A percentile compares a stretch with the other conserved stretches of the same genome.
Evolutionary conservation across 1,140 invertebrate genomes (phyloP).

Genomic region (Aphaenogaster floridana): DNA sequence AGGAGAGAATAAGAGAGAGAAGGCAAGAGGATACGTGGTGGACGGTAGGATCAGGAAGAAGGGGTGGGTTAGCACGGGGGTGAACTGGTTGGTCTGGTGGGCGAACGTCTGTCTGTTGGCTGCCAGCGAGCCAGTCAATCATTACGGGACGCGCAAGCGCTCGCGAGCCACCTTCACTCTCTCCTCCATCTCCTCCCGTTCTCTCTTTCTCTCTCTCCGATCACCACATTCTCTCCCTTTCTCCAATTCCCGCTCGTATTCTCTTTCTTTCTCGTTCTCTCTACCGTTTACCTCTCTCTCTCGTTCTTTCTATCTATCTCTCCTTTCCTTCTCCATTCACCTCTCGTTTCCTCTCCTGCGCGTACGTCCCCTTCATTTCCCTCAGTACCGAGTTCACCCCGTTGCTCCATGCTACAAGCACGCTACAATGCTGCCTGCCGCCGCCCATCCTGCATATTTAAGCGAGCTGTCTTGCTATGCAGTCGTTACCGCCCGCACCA

Average conservation of each 20-base stretch:
- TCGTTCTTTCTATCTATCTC: conserved; percentile 42
- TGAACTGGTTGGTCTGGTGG: conserved; percentile 78
- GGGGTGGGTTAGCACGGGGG: conserved; percentile 71
- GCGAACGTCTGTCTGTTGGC: conserved; percentile 87
- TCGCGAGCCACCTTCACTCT: conserved; percentile 69
- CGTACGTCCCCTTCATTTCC: conserved; percentile 80
- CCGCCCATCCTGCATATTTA: conserved; percentile 87
- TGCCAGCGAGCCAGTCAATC: conserved; percentile 87
- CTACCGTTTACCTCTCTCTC: conserved; percentile 53
- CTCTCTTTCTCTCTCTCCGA: conserved; percentile 55
- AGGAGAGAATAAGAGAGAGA: conserved; percentile 49
- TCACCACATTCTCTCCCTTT: conserved; percentile 51
- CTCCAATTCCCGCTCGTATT: conserved; percentile 30
- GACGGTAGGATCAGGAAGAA: conserved; percentile 63
- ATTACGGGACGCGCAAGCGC: conserved; percentile 86
- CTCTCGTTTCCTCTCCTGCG: conserved; percentile 69
- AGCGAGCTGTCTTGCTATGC: conserved; percentile 85
- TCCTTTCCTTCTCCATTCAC: conserved; percentile 24
- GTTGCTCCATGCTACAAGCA: conserved; percentile 83
- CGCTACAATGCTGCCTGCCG: conserved; percentile 84
- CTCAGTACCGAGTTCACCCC: conserved; percentile 83
- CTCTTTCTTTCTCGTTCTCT: conserved; percentile 32
- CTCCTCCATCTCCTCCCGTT: conserved; percentile 56
- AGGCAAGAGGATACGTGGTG: conserved; percentile 55
- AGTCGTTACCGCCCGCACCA: conserved; percentile 81